Conservation (phyloP, 2,888 invertebrate species). For the Tortrix viridana region DNA sequence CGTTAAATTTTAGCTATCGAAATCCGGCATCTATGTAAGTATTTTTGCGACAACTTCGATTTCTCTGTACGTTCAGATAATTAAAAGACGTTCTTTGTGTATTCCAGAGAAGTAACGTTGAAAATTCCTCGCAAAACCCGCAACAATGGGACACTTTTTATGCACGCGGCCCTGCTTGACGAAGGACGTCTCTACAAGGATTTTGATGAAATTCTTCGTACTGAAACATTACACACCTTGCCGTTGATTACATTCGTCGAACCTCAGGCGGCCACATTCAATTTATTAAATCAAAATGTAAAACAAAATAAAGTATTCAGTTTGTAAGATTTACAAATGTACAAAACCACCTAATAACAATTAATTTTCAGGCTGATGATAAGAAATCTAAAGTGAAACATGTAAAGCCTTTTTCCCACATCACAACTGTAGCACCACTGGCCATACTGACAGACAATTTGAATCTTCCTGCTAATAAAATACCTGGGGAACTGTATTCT, state of each 20-base stretch:
- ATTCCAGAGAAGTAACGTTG: conserved; percentile 2
- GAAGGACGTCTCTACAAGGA: conserved; percentile 75
- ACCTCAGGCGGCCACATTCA: conserved; percentile 90
- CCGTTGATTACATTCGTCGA: conserved; percentile 89
- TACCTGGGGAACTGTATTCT: conserved; percentile 88
- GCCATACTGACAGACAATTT: conserved; percentile 91
- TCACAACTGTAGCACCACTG: conserved; percentile 88
- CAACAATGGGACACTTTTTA: conserved; percentile 92
- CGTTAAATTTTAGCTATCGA: conserved; percentile 87
- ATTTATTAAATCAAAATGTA: conserved; percentile 84
- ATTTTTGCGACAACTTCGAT: conserved; percentile 10
- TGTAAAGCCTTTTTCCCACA: conserved; percentile 88
- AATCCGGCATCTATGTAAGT: conserved; percentile 72
- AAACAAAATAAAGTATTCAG: not conserved
- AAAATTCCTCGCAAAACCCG: conserved; percentile 88
- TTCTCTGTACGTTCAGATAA: conserved; percentile 13
- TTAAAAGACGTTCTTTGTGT: conserved; percentile 16
- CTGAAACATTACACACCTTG: conserved; percentile 86
- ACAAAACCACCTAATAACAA: not conserved
- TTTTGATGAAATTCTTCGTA: conserved; percentile 84
- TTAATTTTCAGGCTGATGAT: conserved; percentile 55
- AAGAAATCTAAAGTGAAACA: conserved; percentile 44
- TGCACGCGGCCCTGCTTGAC: conserved; percentile 88
- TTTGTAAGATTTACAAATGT: too few relatives aligned
- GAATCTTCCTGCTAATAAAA: conserved; percentile 85